Conservation (phyloP, 37 sponge, comb jelly and placozoan genomes). For the Lycopodina hypogea region DNA sequence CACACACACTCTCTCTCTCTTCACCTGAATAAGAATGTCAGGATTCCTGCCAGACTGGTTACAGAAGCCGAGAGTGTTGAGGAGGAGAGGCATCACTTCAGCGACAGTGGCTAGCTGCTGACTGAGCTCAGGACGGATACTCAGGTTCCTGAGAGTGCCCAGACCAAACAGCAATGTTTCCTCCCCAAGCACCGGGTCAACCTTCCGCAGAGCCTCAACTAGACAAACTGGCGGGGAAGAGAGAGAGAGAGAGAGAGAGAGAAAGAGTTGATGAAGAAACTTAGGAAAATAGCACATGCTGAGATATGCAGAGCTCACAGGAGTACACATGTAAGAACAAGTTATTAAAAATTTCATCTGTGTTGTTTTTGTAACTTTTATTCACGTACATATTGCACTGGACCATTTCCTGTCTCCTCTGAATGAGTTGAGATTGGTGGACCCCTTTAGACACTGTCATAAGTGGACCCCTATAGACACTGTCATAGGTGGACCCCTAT, state of each 20-base stretch:
- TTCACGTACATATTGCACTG: too few relatives aligned
- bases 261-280: neutral
- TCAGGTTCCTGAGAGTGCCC: slow-evolving; percentile 70
- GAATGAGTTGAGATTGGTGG: too few relatives aligned
- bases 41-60: neutral
- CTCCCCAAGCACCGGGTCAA: slow-evolving; percentile 33
- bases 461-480: too few relatives aligned
- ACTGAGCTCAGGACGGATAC: slow-evolving; percentile 56
- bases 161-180: slow-evolving; percentile 69
- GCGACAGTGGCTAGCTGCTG: slow-evolving; percentile 18
- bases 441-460: too few relatives aligned
- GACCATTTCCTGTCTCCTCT: too few relatives aligned
- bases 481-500: too few relatives aligned
- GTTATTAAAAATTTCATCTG: too few relatives aligned
- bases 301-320: too few relatives aligned
- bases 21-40: slow-evolving; percentile 30
- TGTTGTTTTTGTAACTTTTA: too few relatives aligned
- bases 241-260: neutral
- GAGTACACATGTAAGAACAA: neutral
- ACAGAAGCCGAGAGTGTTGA: slow-evolving; percentile 16
- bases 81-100: slow-evolving; percentile 28
- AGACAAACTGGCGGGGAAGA: slow-evolving; percentile 22
- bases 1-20: neutral
- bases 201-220: slow-evolving; percentile 24
- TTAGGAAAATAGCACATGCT: neutral